Base-by-base conservation (phyloP, 2,888 invertebrate species). In the Ernsta delagoae region DNA sequence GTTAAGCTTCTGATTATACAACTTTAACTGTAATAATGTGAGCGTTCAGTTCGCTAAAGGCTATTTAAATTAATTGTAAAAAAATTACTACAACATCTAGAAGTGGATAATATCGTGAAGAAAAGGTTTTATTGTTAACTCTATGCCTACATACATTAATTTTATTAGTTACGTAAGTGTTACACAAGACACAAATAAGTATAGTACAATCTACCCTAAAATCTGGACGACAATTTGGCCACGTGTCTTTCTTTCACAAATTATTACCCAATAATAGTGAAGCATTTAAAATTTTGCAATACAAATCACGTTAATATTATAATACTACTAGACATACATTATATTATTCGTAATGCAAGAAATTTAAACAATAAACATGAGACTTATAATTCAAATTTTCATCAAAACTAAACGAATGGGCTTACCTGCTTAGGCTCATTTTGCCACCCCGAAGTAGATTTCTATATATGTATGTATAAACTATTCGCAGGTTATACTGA, bases 191-290 rank as follows among this genome's bases (percentile, higher is more conserved):
- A 75, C 70, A 64, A 70, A 56, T 71, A 77, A 69, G 11, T 36
- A 48, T 71, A 77, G 4, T 75, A 77, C 48, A 60, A 77, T 73
- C 75, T 79, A 76, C 75, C 68, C 76, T 76, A 76, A 75, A 78
- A 75, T 78, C 85, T 90, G 92, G 92, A 92, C 91, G 92, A 86
- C 87, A 89, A 90, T 92, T 92, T 92, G 92, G 92, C 92, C 90
- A 86, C 92, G 86, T 88, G 87, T 90, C 85, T 34, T 34, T 56
- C 24, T 85, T 87, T 64, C 50, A 59, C 39, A 73, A 70, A 60
- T 45, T 65, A 71, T 56, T 56, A 56, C 56, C 53, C 31, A 70
- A 60, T 62, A 68, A 63, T 50, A 41, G 31, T 50, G 68, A 68
- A 68, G 62, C 62, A 36, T 61, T 68, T 11, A 62, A 57, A 62